Evolutionary conservation across 2,113 vertebrate species (phyloP).

Genomic region (Percopsis transmontana): DNA sequence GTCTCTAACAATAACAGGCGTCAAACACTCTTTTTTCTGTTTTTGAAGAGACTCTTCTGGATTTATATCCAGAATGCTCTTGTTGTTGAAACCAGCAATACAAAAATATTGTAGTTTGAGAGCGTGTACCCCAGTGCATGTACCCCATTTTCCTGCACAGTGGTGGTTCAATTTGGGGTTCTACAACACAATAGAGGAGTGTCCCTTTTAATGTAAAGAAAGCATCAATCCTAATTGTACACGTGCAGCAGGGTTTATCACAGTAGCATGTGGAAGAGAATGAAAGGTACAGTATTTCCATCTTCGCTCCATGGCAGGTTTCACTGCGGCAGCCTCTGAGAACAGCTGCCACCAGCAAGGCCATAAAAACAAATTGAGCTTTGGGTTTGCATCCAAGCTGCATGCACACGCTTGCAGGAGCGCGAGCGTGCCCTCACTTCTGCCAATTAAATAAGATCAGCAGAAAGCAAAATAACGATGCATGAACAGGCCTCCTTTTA

Average conservation of each 20-base stretch:
- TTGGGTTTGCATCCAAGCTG: constrained; percentile 22
- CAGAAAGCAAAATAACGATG: constrained; percentile 30
- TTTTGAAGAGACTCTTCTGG: neutral
- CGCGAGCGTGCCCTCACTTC: constrained; percentile 5
- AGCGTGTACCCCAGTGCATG: neutral
- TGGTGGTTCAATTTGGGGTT: too few relatives aligned
- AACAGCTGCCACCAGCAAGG: constrained; percentile 49
- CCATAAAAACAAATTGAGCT: constrained; percentile 34
- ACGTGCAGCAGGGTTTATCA: neutral
- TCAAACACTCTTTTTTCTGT: neutral
- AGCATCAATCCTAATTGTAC: constrained; percentile 3
- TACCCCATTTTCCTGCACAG: too few relatives aligned
- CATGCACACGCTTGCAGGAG: constrained; percentile 9
- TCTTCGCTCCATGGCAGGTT: constrained; percentile 20
- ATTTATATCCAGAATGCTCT: too few relatives aligned
- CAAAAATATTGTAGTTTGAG: neutral
- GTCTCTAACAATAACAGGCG: neutral
- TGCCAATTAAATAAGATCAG: constrained; percentile 25
- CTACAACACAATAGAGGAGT: neutral
- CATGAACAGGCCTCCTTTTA: constrained; percentile 5
- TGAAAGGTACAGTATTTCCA: neutral
- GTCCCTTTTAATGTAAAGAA: neutral
- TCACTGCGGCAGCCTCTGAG: constrained; percentile 24
- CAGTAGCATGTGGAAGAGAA: neutral
- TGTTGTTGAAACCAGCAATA: neutral